Conservation (phyloP, 1,140 invertebrate species). For the Apocrypta bakeri region DNA sequence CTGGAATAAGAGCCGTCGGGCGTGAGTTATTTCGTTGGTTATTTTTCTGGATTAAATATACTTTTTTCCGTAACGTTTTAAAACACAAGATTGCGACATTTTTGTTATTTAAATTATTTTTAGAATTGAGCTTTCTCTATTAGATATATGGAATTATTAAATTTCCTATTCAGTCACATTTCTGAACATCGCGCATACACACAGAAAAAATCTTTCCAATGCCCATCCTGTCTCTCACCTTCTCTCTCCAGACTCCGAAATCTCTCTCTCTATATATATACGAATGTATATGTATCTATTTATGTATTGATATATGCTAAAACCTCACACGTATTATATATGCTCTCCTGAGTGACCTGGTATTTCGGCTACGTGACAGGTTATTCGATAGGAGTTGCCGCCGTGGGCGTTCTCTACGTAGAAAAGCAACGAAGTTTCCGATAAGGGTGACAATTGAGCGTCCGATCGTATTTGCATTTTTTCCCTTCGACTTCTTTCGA, state of each 20-base stretch:
- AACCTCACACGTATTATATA: background rate
- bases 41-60: too few species aligned
- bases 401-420: background rate
- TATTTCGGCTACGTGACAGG: constrained; percentile 40
- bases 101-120: too few species aligned
- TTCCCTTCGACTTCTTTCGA: background rate
- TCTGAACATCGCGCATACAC: too few species aligned
- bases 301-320: background rate
- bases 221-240: too few species aligned
- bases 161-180: too few species aligned
- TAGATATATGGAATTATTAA: too few species aligned
- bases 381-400: constrained; percentile 20
- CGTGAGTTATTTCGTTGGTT: too few species aligned
- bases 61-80: too few species aligned
- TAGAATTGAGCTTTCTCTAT: too few species aligned
- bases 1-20: too few species aligned
- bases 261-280: background rate
- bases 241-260: background rate
- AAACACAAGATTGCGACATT: too few species aligned
- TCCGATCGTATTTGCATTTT: constrained; percentile 30
- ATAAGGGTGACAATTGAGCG: constrained; percentile 36
- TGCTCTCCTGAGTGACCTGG: constrained; percentile 31
- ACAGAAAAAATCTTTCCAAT: background rate
- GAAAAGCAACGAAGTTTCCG: background rate
- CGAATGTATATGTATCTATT: too few species aligned